Conservation (phyloP, 2,888 invertebrate species). For the Diabrotica balteata region DNA sequence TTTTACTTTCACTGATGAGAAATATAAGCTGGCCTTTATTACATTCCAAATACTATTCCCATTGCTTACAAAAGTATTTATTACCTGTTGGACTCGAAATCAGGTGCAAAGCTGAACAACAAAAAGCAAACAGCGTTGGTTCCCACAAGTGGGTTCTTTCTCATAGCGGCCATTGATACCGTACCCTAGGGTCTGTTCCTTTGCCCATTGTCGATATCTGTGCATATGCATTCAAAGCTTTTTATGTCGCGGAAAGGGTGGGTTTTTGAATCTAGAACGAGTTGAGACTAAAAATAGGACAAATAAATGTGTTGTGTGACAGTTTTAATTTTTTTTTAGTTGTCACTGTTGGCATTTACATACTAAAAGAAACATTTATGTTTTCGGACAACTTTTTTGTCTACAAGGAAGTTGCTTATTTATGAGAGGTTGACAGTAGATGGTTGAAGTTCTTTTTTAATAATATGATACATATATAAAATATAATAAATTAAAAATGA, state of each 20-base stretch:
- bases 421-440: too few species aligned
- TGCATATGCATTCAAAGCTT: constrained; percentile 15
- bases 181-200: constrained; percentile 12
- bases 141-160: constrained; percentile 26
- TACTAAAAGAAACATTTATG: not conserved
- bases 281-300: not conserved
- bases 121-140: constrained; percentile 22
- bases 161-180: constrained; percentile 20
- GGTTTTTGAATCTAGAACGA: constrained; percentile 11
- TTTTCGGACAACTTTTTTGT: too few species aligned
- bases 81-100: constrained; percentile 31
- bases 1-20: not conserved
- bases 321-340: not conserved
- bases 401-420: too few species aligned
- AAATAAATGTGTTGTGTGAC: not conserved
- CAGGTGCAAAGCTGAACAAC: constrained; percentile 31
- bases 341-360: not conserved
- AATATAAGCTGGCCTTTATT: not conserved
- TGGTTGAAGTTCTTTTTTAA: too few species aligned
- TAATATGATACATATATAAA: too few species aligned
- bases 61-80: constrained; percentile 20
- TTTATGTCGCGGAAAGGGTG: constrained; percentile 11
- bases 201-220: constrained; percentile 16
- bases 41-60: constrained; percentile 8
- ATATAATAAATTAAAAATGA: too few species aligned